A percentile compares a stretch with the other conserved stretches of the same genome.
Evolutionary conservation across 2,113 vertebrate genomes (phyloP).

Genomic region (Plestiodon gilberti): DNA sequence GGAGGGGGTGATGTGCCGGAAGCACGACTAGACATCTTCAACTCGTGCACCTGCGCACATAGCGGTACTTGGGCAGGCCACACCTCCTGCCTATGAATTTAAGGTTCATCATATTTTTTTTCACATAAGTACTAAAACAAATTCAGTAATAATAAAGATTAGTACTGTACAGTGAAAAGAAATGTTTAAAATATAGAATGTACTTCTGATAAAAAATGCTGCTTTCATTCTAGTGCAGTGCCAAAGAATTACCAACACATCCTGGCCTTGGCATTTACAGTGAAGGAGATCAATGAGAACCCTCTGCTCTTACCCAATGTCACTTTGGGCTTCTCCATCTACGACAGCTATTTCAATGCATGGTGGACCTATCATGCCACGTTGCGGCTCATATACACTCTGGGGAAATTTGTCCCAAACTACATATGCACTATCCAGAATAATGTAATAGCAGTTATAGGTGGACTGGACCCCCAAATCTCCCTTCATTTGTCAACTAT

Average conservation of each 20-base stretch:
- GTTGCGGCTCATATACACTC: not conserved
- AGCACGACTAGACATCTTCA: too few species aligned
- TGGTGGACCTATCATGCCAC: not conserved
- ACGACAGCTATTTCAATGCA: not conserved
- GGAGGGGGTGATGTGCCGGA: too few species aligned
- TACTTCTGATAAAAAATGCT: too few species aligned
- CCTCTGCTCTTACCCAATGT: not conserved
- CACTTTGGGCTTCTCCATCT: not conserved
- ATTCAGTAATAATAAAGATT: too few species aligned
- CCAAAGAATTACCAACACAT: not conserved
- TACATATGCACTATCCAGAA: not conserved
- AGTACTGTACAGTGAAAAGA: too few species aligned
- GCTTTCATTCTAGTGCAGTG: not conserved
- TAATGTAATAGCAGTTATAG: not conserved
- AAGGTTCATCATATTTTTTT: too few species aligned
- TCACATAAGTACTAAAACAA: too few species aligned
- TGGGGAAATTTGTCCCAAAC: not conserved
- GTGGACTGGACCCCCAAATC: not conserved
- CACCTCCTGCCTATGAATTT: too few species aligned
- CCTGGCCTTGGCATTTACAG: not conserved
- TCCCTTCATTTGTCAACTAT: not conserved
- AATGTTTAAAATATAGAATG: too few species aligned
- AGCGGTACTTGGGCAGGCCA: too few species aligned
- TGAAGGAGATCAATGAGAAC: not conserved
- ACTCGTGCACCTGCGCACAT: too few species aligned